Conservation (phyloP, 2,113 vertebrate species). For the Aramus guarauna region DNA sequence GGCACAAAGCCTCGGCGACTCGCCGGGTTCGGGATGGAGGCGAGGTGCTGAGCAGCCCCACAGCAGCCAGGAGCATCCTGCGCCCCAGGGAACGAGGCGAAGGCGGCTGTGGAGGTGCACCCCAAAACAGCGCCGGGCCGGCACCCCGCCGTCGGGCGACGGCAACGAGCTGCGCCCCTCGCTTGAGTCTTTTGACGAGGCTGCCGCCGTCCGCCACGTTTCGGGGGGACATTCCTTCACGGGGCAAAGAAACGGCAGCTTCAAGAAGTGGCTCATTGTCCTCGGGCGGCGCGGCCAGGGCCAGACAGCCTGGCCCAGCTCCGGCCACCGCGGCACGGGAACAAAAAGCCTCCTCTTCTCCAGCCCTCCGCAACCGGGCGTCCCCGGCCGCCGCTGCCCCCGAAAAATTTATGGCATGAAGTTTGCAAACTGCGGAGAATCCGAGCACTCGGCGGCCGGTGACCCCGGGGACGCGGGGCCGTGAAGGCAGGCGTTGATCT, state of each 20-base stretch:
- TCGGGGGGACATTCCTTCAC: constrained; percentile 22
- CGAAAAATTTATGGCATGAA: background rate
- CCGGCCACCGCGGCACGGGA: background rate
- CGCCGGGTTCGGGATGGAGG: accelerated
- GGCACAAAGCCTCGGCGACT: background rate
- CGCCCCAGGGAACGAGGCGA: background rate
- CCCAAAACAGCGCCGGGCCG: accelerated
- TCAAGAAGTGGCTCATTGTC: constrained; percentile 49
- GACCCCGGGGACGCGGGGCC: background rate
- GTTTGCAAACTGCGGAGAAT: background rate
- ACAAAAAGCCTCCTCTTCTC: constrained; percentile 58
- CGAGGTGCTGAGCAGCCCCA: background rate
- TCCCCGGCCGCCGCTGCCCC: background rate
- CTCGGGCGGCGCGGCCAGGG: background rate
- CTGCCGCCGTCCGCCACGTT: background rate
- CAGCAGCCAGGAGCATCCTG: background rate
- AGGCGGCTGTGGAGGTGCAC: background rate
- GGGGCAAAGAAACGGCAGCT: background rate
- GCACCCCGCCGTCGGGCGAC: accelerated
- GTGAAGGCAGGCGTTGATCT: background rate
- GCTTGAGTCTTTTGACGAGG: background rate
- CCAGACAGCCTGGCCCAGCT: background rate
- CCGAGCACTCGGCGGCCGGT: background rate
- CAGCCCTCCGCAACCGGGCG: background rate
- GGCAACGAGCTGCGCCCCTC: background rate